Evolutionary conservation across 2,113 vertebrate genomes (phyloP), one percentile per base, ranked within the genome.

Genomic region (Cranoglanis bouderius): DNA sequence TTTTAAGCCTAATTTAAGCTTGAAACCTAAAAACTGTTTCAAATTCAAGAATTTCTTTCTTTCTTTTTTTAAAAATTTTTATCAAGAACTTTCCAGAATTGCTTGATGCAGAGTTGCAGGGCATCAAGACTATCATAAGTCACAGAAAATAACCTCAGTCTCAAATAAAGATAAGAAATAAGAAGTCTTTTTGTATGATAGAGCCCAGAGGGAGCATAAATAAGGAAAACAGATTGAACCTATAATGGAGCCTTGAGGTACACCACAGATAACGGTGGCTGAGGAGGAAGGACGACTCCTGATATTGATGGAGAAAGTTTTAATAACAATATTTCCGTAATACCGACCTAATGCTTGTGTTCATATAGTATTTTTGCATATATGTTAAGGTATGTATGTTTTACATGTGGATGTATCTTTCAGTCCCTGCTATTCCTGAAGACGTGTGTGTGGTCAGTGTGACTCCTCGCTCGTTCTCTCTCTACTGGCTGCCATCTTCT

Each of bases 401-500:
- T 53, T 40, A 0, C 26, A 35, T 70, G 29, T 83, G 74, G 75
- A 24, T 84, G 13, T 85, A 14, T 89, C 14, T 78, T 86, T 86
- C 43, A 92, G 91, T 84, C 19, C 89, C 91, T 84, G 83, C 61
- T 38, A n/a, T 80, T 88, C 89, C 91, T 82, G 12, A 88, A 85
- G 86, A 87, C 32, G 72, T 92, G 72, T 7, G 3, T 67, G 89
- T 89, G 72, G 55, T 85, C 29, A 74, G 74, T 55, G 53, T 92
- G 59, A 85, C 78, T 38, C 53, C 89, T 38, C 88, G n/a, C 35
- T 65, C 51, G 12, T 92, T 92, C 35, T 86, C 88, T 67, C 86
- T 92, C 18, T n/a, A n/a, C 85, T 92, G 91, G 91, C 49, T 89
- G 80, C 32, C 70, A 38, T 89, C 91, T 51, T 59, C 88, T 61